Conservation (phyloP, 2,113 vertebrate genomes). For the Cynocephalus volans region DNA sequence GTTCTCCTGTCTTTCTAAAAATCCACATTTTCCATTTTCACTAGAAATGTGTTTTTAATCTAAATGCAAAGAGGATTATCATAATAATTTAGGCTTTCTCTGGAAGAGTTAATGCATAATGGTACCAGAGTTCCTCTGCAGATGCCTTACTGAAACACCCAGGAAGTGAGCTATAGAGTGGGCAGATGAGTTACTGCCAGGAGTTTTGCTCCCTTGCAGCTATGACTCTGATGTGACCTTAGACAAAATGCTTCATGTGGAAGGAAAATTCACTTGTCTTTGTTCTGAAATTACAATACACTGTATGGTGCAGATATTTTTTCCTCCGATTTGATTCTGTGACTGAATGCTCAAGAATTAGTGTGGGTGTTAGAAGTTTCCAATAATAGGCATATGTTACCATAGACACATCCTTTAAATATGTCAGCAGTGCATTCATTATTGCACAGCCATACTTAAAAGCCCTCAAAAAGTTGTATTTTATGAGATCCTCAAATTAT, state of each 20-base stretch:
- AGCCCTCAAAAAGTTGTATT: conserved; percentile 83
- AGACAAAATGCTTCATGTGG: conserved; percentile 20
- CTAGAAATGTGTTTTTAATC: conserved; percentile 69
- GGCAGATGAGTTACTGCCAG: background rate
- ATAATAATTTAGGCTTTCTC: conserved; percentile 63
- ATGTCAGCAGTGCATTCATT: conserved; percentile 73
- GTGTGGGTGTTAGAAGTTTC: conserved; percentile 79
- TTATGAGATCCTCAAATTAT: conserved; percentile 80
- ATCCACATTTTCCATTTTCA: conserved; percentile 68
- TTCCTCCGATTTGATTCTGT: conserved; percentile 74
- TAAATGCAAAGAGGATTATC: conserved; percentile 72
- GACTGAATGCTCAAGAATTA: conserved; percentile 71
- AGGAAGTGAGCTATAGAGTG: background rate
- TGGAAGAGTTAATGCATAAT: conserved; percentile 53
- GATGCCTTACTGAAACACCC: background rate
- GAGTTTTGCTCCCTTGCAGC: background rate
- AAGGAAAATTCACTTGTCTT: conserved; percentile 76
- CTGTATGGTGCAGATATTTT: conserved; percentile 68
- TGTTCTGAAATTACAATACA: conserved; percentile 73
- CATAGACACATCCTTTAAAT: conserved; percentile 88
- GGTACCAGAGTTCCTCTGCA: conserved; percentile 8
- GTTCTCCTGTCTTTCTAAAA: conserved; percentile 65
- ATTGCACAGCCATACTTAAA: conserved; percentile 73
- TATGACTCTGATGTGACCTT: conserved; percentile 63
- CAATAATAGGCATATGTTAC: conserved; percentile 85